These are phyloP conservation scores for Alces alces DNA, from an alignment of 2,113 vertebrate genomes.

Conservation along the genomic window DNA sequence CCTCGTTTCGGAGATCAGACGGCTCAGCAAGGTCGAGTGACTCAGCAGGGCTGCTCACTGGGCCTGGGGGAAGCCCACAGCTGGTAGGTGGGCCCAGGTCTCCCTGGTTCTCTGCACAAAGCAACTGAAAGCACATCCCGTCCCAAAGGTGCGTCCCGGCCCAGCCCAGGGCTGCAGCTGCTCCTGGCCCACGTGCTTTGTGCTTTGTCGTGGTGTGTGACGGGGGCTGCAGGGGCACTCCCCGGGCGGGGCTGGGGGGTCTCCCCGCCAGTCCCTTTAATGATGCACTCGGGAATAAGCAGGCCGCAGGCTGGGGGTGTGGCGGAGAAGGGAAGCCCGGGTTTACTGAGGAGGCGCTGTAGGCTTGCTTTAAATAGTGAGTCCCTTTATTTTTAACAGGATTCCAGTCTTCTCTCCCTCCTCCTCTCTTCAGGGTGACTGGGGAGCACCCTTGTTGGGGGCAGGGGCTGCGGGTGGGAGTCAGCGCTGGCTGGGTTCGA, in stretches of 20 bases:
- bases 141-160: background rate
- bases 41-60: background rate
- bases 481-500: background rate
- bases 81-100: background rate
- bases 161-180: background rate
- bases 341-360: background rate
- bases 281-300: background rate
- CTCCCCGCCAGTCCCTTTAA: background rate
- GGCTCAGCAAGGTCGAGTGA: background rate
- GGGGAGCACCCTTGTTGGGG: background rate
- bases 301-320: background rate
- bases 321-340: background rate
- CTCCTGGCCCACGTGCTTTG: rapidly evolving
- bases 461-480: background rate
- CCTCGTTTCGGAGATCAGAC: background rate
- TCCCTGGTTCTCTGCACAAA: background rate
- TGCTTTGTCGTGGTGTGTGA: too few relatives aligned
- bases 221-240: background rate
- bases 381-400: background rate
- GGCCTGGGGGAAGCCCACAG: background rate
- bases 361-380: background rate
- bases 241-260: background rate
- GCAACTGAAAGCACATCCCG: background rate
- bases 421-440: background rate
- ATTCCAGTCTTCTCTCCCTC: background rate